Conservation (phyloP, 2,797 vertebrate genomes). For the Austrolebias charrua region DNA sequence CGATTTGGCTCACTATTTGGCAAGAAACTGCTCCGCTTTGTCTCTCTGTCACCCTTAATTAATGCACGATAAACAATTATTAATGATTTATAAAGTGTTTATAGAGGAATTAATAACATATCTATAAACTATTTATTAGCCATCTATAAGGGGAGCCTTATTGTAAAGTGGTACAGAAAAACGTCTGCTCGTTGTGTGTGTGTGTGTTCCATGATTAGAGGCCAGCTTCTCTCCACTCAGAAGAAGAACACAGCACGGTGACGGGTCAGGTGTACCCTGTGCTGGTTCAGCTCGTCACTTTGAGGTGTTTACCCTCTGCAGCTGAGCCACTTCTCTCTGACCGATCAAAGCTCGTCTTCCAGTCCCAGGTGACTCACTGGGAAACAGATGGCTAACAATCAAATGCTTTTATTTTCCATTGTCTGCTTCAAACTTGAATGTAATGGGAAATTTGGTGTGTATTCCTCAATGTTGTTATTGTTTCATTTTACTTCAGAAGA, state of each 20-base stretch:
- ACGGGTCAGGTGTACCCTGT: conserved; percentile 56
- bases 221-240: conserved; percentile 6
- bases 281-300: conserved; percentile 45
- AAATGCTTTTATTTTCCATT: conserved; percentile 1
- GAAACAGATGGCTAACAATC: conserved; percentile 6
- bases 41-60: too few relatives aligned
- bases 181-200: conserved; percentile 30
- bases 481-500: not conserved
- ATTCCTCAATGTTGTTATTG: conserved; percentile 6
- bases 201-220: conserved; percentile 16
- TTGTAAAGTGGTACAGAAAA: too few relatives aligned
- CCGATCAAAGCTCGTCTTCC: conserved; percentile 52
- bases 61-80: too few relatives aligned
- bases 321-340: conserved; percentile 52
- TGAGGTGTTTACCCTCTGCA: conserved; percentile 44
- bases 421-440: conserved; percentile 10
- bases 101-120: too few relatives aligned
- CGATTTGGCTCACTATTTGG: too few relatives aligned
- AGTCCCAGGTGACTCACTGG: conserved; percentile 18
- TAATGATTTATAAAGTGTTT: too few relatives aligned
- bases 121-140: too few relatives aligned
- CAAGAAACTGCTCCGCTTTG: too few relatives aligned
- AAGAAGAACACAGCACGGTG: conserved; percentile 20
- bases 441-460: not conserved
- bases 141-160: too few relatives aligned